Percentiles rank a stretch among this genome's conserved stretches.
These are phyloP conservation scores for Noctuana brunneofusca DNA, from an alignment of 2,888 invertebrate genomes.

Conservation along the genomic window DNA sequence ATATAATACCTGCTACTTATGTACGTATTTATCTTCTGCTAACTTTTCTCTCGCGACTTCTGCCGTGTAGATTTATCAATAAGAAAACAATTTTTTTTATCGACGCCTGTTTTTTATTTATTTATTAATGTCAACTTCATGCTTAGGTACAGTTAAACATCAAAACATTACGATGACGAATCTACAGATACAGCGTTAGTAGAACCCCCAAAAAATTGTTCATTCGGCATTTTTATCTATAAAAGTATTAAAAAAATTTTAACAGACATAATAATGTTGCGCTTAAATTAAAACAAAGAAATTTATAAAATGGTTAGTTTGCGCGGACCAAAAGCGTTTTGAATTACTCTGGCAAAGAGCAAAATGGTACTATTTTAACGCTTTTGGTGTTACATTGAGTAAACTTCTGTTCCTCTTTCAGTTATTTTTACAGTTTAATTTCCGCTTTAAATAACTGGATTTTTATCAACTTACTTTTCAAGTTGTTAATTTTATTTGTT, in stretches of 20 bases:
- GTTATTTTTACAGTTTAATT: slow-evolving; percentile 21
- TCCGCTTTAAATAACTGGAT: slow-evolving; percentile 4
- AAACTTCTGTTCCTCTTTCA: slow-evolving; percentile 21
- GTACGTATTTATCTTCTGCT: neutral
- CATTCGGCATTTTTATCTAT: too few relatives aligned
- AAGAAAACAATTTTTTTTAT: too few relatives aligned
- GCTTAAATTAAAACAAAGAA: slow-evolving; percentile 29
- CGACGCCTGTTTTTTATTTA: too few relatives aligned
- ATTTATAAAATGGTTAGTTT: slow-evolving; percentile 14
- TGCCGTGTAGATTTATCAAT: too few relatives aligned
- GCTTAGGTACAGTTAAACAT: too few relatives aligned
- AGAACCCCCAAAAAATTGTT: too few relatives aligned
- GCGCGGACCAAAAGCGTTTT: slow-evolving; percentile 14
- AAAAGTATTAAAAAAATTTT: slow-evolving; percentile 5
- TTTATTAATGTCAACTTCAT: too few relatives aligned
- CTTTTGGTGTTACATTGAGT: slow-evolving; percentile 28
- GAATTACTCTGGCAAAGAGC: slow-evolving; percentile 26
- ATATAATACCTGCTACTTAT: neutral
- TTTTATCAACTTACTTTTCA: slow-evolving; percentile 12
- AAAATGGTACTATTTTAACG: slow-evolving; percentile 25
- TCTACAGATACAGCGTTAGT: too few relatives aligned
- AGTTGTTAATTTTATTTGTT: neutral
- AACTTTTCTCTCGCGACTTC: neutral
- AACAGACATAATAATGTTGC: neutral
- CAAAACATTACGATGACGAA: too few relatives aligned